Base-by-base conservation (phyloP, 2,888 invertebrate genomes). In the Steromphala cineraria region DNA sequence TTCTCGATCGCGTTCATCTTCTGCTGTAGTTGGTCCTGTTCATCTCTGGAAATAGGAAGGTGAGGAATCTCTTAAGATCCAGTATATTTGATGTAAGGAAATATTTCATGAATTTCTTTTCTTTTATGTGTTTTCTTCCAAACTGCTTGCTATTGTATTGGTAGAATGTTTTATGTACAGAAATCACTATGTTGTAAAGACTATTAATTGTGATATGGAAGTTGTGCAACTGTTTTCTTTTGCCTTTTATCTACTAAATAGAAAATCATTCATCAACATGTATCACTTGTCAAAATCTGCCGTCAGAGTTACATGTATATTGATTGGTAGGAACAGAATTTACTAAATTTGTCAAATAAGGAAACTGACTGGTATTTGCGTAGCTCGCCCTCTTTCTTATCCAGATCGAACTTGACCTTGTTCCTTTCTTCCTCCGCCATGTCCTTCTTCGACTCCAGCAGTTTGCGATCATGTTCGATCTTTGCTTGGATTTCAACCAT, bases 1-100 rank as follows among this genome's bases (percentile, higher is more conserved):
- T 97, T 97, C 93, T 99, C 98, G 76, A 99, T 95, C 8, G 96
- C 96, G 84, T 89, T 86, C 80, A 99, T 95, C 92, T 98, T 98
- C 82, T 97, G 96, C 81, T 96, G 95, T 5, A 99, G 93, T 77
- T 96, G 96, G 84, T 96, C 96, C 92, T 98, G 98, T 91, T 98
- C 98, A 78, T 94, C 92, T 53, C 93, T 93, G 67, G 2, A 79
- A 28, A 75, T 15, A 31, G 24, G 13, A n/a, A 56, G 24, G 24
- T 56, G 24, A 56, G 8, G n/a, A 56, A 8, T 36, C 7, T 56
- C 19, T 21, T n/a, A 56, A 56, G 21, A 5, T 4, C 55, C 19
- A 4, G n/a, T n/a, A n/a, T n/a, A n/a, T n/a, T n/a, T n/a, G n/a
- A n/a, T n/a, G n/a, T n/a, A 5, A 5, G 55, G 55, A 2, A 55